A percentile compares a stretch with the other conserved stretches of the same genome.
These are phyloP conservation scores for Lacerta agilis DNA, from an alignment of 2,797 vertebrate genomes.

Conservation along the genomic window DNA sequence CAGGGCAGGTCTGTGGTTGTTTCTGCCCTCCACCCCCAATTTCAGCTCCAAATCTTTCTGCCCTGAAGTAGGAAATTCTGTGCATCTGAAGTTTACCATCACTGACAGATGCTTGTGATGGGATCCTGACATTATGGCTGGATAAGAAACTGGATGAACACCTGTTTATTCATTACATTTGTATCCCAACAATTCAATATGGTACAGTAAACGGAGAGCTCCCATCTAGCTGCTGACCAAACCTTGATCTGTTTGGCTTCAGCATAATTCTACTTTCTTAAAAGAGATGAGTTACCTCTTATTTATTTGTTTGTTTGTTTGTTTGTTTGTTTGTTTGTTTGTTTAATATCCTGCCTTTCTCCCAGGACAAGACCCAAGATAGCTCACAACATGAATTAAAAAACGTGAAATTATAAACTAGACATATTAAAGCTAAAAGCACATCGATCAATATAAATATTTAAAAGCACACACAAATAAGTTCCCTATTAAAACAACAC, in stretches of 20 bases:
- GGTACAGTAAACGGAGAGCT: neutral
- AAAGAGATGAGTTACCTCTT: neutral
- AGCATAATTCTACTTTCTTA: neutral
- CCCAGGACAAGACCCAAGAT: no score
- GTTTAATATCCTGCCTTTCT: no score
- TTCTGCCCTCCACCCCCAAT: neutral
- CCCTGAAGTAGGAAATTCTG: neutral
- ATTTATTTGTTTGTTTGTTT: no score
- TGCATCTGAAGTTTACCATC: neutral
- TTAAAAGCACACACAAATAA: no score
- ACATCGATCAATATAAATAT: no score
- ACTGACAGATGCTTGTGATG: neutral
- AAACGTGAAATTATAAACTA: no score
- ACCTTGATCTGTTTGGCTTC: neutral
- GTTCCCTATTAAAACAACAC: no score
- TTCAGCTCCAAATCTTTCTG: neutral
- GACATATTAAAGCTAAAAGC: no score
- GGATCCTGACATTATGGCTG: no score
- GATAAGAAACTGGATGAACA: neutral
- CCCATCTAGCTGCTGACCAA: neutral
- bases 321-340: no score
- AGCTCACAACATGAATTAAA: no score
- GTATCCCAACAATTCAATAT: neutral
- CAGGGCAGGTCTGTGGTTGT: neutral
- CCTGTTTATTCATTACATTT: neutral